Percentiles rank a stretch among this genome's conserved stretches.
Conservation (phyloP, 53 echinoderm and acorn worm genomes). For the Arbacia lixula region DNA sequence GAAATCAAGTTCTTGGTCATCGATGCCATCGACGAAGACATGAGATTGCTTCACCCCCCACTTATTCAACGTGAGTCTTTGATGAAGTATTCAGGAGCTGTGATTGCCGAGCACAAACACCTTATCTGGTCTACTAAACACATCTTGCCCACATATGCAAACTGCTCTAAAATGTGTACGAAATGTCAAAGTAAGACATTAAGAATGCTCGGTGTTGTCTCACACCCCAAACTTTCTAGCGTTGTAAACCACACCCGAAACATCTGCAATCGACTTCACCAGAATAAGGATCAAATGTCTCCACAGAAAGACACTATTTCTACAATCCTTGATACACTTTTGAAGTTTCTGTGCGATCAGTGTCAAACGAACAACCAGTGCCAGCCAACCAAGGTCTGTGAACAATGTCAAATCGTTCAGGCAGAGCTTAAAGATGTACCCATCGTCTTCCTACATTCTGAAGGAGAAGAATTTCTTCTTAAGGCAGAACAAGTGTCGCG, state of each 20-base stretch:
- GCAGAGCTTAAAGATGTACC: not conserved
- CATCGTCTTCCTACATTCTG: not conserved
- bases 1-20: slow-evolving; percentile 9
- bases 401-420: not conserved
- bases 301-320: not conserved
- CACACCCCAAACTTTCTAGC: not conserved
- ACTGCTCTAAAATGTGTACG: too few species aligned
- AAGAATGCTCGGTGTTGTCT: not conserved
- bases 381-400: not conserved
- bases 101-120: not conserved
- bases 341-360: not conserved
- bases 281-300: not conserved
- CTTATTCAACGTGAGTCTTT: not conserved
- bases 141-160: not conserved
- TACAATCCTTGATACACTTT: not conserved
- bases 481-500: slow-evolving; percentile 19
- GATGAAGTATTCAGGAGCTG: slow-evolving; percentile 9
- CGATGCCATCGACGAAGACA: not conserved
- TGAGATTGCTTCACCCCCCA: not conserved
- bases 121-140: slow-evolving; percentile 14
- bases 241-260: slow-evolving; percentile 10
- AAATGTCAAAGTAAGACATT: not conserved
- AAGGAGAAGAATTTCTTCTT: not conserved
- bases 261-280: not conserved
- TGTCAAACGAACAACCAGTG: not conserved